Conservation (phyloP, 2,113 vertebrate genomes). For the Tachuris rubrigastra region DNA sequence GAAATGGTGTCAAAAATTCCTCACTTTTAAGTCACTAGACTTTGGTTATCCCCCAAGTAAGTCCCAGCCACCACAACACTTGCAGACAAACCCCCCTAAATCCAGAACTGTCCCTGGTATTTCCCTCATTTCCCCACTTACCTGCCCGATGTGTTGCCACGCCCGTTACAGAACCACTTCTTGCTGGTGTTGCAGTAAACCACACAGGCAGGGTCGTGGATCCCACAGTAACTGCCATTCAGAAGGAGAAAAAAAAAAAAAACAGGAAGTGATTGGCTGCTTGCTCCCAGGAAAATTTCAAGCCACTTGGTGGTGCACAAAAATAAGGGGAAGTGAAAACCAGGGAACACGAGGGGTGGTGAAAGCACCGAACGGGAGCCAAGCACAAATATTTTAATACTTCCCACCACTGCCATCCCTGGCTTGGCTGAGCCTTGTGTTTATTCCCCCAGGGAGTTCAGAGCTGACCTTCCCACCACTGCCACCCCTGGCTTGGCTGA, state of each 20-base stretch:
- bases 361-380: not conserved
- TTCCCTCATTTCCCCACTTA: not conserved
- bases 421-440: no score
- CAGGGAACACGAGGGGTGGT: not conserved
- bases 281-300: not conserved
- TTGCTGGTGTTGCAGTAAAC: conserved; percentile 99
- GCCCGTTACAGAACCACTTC: conserved; percentile 99
- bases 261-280: not conserved
- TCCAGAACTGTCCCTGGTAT: fast-evolving
- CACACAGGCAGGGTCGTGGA: conserved; percentile 97
- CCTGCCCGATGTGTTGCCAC: conserved; percentile 98
- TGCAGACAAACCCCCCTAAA: not conserved
- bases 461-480: not conserved
- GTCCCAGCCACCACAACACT: not conserved
- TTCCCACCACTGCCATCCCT: no score
- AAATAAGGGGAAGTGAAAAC: not conserved
- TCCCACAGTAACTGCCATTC: conserved; percentile 91
- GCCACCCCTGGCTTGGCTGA: no score
- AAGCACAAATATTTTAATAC: not conserved
- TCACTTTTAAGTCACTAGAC: not conserved
- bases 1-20: fast-evolving
- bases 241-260: not conserved
- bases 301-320: fast-evolving
- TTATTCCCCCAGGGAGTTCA: not conserved
- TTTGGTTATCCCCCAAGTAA: not conserved